A percentile compares a stretch with the other conserved stretches of the same genome.
Conservation (phyloP, 2,113 vertebrate genomes). For the Phalacrocorax pelagicus region DNA sequence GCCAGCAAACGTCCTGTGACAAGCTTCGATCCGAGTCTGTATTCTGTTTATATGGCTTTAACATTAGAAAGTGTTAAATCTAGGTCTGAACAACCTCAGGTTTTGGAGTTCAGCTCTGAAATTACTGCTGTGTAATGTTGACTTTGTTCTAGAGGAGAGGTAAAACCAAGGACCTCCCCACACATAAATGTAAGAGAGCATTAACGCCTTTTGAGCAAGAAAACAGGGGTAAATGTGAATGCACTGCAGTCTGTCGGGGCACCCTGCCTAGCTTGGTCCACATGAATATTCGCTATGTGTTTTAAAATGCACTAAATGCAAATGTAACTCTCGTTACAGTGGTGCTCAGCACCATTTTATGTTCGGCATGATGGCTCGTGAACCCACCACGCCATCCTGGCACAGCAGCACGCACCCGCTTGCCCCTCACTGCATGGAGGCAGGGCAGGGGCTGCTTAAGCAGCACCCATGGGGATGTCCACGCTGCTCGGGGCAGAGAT, state of each 20-base stretch:
- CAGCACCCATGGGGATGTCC: accelerated
- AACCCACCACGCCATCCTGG: not conserved
- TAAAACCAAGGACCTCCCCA: not conserved
- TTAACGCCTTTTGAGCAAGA: not conserved
- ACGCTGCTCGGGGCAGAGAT: not conserved
- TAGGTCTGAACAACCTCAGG: not conserved
- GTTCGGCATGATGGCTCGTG: not conserved
- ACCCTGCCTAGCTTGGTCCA: not conserved
- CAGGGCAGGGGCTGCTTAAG: too few relatives aligned
- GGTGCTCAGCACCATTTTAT: not conserved
- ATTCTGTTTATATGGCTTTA: not conserved
- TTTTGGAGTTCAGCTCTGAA: not conserved
- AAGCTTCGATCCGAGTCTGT: not conserved
- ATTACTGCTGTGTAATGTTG: not conserved
- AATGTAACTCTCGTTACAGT: not conserved
- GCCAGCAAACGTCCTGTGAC: not conserved
- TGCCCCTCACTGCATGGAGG: not conserved
- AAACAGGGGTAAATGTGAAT: not conserved
- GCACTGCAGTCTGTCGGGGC: accelerated
- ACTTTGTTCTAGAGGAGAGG: not conserved
- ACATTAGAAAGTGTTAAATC: not conserved
- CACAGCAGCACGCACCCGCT: accelerated
- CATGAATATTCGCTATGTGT: accelerated
- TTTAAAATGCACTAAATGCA: not conserved
- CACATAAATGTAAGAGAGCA: not conserved